Percentiles rank a stretch among this genome's conserved stretches.
phyloP scores from a whole-genome alignment of 2,797 vertebrate genomes.

The Sardinella longiceps region DNA sequence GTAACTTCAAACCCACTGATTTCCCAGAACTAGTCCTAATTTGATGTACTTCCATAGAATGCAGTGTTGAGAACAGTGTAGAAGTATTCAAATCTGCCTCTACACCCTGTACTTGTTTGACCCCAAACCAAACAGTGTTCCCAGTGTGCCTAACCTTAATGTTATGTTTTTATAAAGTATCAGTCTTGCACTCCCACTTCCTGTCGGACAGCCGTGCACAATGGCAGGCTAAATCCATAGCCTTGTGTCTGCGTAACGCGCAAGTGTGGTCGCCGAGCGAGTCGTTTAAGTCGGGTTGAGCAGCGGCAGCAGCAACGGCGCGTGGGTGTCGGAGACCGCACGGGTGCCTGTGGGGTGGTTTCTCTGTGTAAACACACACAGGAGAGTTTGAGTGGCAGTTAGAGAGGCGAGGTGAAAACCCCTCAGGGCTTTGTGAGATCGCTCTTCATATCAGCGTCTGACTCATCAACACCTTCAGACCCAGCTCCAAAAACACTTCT shows the following conservation, averaged over 20 bases:
- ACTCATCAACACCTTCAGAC: background rate
- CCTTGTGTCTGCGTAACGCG: background rate
- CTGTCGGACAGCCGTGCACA: background rate
- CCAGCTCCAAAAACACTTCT: background rate
- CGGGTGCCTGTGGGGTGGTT: background rate
- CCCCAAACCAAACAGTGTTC: background rate
- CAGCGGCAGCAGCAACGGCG: background rate
- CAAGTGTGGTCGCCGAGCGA: background rate
- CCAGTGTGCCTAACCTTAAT: constrained; percentile 12
- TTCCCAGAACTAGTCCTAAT: background rate
- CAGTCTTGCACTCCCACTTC: background rate
- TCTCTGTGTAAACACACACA: background rate
- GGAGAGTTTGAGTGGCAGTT: background rate
- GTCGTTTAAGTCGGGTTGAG: background rate
- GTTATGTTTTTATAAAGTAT: constrained; percentile 1
- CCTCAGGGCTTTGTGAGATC: background rate
- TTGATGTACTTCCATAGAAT: background rate
- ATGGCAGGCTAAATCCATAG: background rate
- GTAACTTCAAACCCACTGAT: background rate
- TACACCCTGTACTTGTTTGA: too few relatives aligned
- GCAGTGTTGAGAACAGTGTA: too few relatives aligned
- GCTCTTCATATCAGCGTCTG: background rate
- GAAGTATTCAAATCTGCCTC: too few relatives aligned
- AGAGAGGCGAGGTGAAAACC: background rate
- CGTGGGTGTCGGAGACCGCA: constrained; percentile 7